Conservation (phyloP, 2,888 invertebrate genomes). For the Chorisops tibialis region DNA sequence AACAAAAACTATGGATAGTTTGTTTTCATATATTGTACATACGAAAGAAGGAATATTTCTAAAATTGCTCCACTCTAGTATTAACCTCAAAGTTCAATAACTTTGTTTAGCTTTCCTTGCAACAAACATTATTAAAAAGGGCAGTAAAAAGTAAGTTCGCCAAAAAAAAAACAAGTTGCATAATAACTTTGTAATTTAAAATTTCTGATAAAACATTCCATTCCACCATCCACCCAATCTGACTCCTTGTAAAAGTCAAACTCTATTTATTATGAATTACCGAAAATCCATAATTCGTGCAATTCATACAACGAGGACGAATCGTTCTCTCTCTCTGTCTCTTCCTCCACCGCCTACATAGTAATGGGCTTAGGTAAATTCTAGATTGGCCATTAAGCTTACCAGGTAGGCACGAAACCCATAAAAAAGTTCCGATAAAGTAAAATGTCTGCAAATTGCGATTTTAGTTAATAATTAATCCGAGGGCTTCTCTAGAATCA, state of each 20-base stretch:
- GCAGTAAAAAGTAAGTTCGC: too few relatives aligned
- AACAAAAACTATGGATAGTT: too few relatives aligned
- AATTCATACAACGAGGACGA: conserved; percentile 27
- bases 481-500: background rate
- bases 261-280: conserved; percentile 32
- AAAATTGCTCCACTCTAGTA: too few relatives aligned
- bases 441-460: conserved; percentile 31
- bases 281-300: conserved; percentile 31
- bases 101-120: too few relatives aligned
- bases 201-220: conserved; percentile 18
- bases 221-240: background rate
- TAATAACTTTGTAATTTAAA: conserved; percentile 12
- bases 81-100: too few relatives aligned
- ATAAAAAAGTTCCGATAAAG: conserved; percentile 31
- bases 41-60: too few relatives aligned
- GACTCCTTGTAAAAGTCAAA: conserved; percentile 25
- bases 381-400: conserved; percentile 28
- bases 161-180: too few relatives aligned
- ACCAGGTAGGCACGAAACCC: conserved; percentile 28
- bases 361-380: conserved; percentile 22
- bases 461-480: conserved; percentile 31
- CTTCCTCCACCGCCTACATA: background rate
- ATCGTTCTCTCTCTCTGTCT: background rate
- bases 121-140: too few relatives aligned
- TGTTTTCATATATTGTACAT: too few relatives aligned